Conservation (phyloP, 2,113 vertebrate species). For the Panurus biarmicus region DNA sequence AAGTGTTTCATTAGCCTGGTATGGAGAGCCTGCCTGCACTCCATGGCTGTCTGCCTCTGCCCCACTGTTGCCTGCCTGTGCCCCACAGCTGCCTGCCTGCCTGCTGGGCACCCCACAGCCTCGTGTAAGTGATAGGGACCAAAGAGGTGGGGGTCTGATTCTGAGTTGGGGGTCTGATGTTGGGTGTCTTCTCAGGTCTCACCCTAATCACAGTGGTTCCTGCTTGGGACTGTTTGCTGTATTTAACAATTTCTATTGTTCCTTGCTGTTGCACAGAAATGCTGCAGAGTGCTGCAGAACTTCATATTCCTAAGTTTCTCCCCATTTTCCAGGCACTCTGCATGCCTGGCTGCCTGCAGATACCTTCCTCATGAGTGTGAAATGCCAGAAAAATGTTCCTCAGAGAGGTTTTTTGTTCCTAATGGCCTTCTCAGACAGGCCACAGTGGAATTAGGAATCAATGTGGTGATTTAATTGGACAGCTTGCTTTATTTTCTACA, state of each 20-base stretch:
- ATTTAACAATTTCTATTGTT: background rate
- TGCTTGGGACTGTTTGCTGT: background rate
- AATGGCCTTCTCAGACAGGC: background rate
- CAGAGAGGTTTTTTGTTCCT: background rate
- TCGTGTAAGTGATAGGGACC: background rate
- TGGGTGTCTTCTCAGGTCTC: background rate
- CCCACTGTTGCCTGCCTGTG: background rate
- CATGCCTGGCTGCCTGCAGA: background rate
- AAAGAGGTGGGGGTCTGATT: background rate
- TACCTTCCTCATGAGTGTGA: background rate
- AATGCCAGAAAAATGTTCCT: background rate
- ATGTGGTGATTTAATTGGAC: background rate
- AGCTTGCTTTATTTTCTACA: slow-evolving; percentile 9
- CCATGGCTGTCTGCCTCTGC: background rate
- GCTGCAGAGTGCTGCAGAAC: background rate
- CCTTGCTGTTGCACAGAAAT: background rate
- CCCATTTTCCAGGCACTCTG: background rate
- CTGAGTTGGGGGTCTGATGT: background rate
- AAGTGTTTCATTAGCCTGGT: background rate
- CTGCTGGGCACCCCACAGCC: background rate
- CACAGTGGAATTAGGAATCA: background rate
- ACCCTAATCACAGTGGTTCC: background rate
- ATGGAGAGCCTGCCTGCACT: background rate
- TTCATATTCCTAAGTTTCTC: background rate
- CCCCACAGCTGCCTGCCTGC: background rate